Percentiles rank a stretch among this genome's conserved stretches.
Evolutionary conservation across 2,888 invertebrate genomes (phyloP).

Genomic region (Drosophila maculinotata): DNA sequence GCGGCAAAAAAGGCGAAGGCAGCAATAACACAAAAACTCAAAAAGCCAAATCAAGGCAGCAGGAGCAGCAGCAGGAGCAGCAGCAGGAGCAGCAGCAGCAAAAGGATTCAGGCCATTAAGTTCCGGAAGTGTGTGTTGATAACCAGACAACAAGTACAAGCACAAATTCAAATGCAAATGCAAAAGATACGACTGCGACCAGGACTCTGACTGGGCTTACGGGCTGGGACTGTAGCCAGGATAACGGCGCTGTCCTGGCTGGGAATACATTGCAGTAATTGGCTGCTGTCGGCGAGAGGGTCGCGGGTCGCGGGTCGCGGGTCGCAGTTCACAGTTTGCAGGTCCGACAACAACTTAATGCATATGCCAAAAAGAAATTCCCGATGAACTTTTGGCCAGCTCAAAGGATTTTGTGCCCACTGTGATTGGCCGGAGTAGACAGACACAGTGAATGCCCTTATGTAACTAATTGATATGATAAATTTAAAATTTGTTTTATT

Average conservation of each 20-base stretch:
- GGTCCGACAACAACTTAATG: conserved; percentile 38
- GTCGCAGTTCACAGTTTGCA: background rate
- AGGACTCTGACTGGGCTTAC: conserved; percentile 6
- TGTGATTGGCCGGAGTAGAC: no score
- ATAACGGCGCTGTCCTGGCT: conserved; percentile 49
- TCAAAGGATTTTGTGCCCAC: conserved; percentile 12
- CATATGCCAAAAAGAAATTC: conserved; percentile 42
- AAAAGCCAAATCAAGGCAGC: conserved; percentile 54
- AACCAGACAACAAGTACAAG: conserved; percentile 78
- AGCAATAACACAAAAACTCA: conserved; percentile 17
- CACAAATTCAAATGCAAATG: conserved; percentile 47
- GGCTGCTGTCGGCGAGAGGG: conserved; percentile 48
- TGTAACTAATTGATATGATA: no score
- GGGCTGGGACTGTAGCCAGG: conserved; percentile 2
- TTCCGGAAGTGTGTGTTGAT: conserved; percentile 82
- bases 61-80: no score
- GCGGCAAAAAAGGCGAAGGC: conserved; percentile 12
- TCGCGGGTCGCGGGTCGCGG: no score
- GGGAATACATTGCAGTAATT: conserved; percentile 65
- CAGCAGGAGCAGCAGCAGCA: conserved; percentile 55
- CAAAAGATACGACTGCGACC: conserved; percentile 24
- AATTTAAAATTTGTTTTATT: no score
- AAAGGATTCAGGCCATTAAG: conserved; percentile 85
- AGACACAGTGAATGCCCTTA: background rate
- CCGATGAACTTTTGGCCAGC: no score